Evolutionary conservation across 1,140 invertebrate species (phyloP).

Genomic region (Drosophila novamexicana): DNA sequence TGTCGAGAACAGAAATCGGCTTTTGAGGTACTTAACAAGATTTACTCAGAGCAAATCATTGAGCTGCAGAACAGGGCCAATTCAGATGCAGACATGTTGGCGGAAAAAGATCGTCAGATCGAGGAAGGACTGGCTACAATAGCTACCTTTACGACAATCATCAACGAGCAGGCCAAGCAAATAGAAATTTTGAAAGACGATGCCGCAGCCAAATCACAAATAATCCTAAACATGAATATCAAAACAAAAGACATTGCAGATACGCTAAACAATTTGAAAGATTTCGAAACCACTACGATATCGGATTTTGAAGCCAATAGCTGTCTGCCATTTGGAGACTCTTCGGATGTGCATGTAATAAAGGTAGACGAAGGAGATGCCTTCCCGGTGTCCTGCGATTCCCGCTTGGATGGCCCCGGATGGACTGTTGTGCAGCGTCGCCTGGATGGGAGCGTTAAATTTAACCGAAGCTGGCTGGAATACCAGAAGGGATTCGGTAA

Average conservation of each 20-base stretch:
- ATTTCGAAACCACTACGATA: not conserved
- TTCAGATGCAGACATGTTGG: not conserved
- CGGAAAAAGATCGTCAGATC: slow-evolving; percentile 22
- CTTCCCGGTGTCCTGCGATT: slow-evolving; percentile 36
- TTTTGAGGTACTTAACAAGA: slow-evolving; percentile 30
- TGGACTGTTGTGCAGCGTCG: slow-evolving; percentile 55
- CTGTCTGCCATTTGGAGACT: slow-evolving; percentile 23
- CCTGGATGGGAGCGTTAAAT: slow-evolving; percentile 38
- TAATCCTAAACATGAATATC: slow-evolving; percentile 20
- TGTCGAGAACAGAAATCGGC: slow-evolving; percentile 29
- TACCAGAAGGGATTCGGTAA: slow-evolving; percentile 51
- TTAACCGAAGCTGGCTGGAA: slow-evolving; percentile 47
- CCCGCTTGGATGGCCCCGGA: slow-evolving; percentile 10
- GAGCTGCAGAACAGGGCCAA: slow-evolving; percentile 8
- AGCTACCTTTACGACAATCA: slow-evolving; percentile 15
- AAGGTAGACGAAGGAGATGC: slow-evolving; percentile 17
- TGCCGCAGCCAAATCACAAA: slow-evolving; percentile 16
- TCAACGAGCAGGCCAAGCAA: slow-evolving; percentile 37
- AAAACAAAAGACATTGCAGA: slow-evolving; percentile 14
- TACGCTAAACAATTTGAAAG: slow-evolving; percentile 16
- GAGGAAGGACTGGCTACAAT: slow-evolving; percentile 25
- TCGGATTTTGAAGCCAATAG: slow-evolving; percentile 8
- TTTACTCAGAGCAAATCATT: slow-evolving; percentile 29
- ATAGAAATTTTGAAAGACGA: slow-evolving; percentile 21
- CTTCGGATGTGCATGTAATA: slow-evolving; percentile 13